Conservation (phyloP, 2,113 vertebrate species). For the Eubucco bourcierii region DNA sequence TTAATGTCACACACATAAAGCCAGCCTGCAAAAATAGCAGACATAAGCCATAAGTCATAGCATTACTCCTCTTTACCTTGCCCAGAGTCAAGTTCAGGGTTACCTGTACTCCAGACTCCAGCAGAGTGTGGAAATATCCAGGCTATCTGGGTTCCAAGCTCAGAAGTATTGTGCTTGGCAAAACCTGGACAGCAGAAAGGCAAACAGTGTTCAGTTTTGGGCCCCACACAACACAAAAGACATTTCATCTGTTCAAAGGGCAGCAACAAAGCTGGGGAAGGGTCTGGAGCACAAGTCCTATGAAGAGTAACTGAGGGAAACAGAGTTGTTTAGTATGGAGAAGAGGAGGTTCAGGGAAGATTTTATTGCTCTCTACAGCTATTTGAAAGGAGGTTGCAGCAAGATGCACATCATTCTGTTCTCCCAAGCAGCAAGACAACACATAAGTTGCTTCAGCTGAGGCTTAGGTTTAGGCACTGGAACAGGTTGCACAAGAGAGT, state of each 20-base stretch:
- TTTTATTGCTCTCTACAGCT: neutral
- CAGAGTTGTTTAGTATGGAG: neutral
- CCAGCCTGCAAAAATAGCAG: neutral
- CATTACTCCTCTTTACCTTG: neutral
- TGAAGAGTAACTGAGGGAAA: neutral
- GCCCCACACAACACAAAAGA: neutral
- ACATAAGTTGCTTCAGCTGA: too few species aligned
- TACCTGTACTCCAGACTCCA: neutral
- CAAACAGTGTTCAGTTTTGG: neutral
- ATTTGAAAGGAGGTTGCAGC: neutral
- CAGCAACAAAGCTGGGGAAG: neutral
- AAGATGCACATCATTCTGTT: neutral
- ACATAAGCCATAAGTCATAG: neutral
- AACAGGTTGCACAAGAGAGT: neutral
- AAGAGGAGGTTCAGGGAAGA: neutral
- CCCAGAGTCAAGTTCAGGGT: neutral
- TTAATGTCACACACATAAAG: neutral
- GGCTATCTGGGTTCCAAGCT: neutral
- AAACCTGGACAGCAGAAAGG: neutral
- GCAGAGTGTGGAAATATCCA: neutral
- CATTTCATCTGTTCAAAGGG: neutral
- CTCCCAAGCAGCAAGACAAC: too few species aligned
- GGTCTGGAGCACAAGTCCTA: neutral
- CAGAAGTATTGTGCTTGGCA: neutral
- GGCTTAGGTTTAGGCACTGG: too few species aligned